Evolutionary conservation across 2,797 vertebrate species (phyloP), one percentile per base, ranked within the genome.

Genomic region (Graptemys geographica): DNA sequence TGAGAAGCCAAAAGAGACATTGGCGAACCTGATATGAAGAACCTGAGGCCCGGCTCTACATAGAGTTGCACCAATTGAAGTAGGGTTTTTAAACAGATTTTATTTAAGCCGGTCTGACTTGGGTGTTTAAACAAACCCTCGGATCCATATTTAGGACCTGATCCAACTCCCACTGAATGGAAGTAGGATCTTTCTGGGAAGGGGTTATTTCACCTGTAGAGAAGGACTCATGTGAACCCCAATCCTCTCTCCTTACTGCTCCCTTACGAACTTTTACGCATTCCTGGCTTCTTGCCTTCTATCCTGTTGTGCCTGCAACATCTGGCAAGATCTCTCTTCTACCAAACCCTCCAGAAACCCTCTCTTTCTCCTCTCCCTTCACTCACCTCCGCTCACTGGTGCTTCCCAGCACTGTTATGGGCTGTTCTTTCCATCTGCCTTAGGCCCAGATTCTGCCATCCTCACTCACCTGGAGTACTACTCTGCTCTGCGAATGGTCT

Each of bases 201-300:
- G 37, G 19, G n/a, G n/a, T 74, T 74, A 37, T 11, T 95, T 79
- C 69, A 15, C 19, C 51, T 47, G 16, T 7, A 23, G 0, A 1
- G 8, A 31, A 94, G 84, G 51, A 21, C 8, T 78, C n/a, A 5
- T 21, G 21, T 55, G 82, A 94, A 79, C 5, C 4, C n/a, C 12
- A 87, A 65, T 62, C 27, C n/a, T 0, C 0, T 23, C 94, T 83
- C n/a, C 56, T n/a, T 41, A 76, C 25, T 11, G 51, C 23, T 57
- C 49, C 86, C 19, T 9, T 74, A 11, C 53, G 51, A 81, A 25
- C 1, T 3, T 21, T 4, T 0, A 59, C 27, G 0, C 41, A 83
- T 9, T 8, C 53, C 31, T 88, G n/a, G 27, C 47, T 84, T 81
- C 72, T 33, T n/a, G 44, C 74, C 52, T 1, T 21, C 25, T 28